These are phyloP conservation scores for Drosophila nasuta DNA, from an alignment of 1,140 invertebrate species.

Conservation along the genomic window DNA sequence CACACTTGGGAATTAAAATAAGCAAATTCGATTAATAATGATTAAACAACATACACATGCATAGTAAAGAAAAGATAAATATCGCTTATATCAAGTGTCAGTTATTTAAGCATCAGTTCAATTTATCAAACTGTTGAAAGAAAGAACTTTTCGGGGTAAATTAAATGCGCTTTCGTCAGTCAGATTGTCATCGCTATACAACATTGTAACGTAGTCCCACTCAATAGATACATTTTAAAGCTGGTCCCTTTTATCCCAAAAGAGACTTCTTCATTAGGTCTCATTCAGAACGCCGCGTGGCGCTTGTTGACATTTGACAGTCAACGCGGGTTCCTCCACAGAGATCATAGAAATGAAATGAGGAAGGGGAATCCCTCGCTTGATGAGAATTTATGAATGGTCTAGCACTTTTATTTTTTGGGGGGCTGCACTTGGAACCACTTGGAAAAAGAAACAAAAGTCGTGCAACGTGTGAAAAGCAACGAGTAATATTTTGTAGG, in stretches of 20 bases:
- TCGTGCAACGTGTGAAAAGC: conserved; percentile 73
- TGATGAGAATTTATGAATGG: conserved; percentile 77
- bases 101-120: conserved; percentile 17
- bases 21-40: neutral
- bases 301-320: conserved; percentile 79
- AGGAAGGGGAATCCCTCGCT: conserved; percentile 17
- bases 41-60: neutral
- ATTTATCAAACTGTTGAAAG: conserved; percentile 25
- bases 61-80: conserved; percentile 19
- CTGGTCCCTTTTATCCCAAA: conserved; percentile 60
- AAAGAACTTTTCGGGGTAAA: conserved; percentile 9
- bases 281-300: conserved; percentile 75
- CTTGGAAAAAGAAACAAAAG: neutral
- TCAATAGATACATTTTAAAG: conserved; percentile 23
- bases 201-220: neutral
- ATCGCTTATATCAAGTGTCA: conserved; percentile 5
- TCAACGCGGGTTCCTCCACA: conserved; percentile 36
- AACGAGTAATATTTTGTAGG: neutral
- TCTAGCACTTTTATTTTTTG: conserved; percentile 31
- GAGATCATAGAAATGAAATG: neutral
- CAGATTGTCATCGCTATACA: conserved; percentile 40
- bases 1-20: neutral
- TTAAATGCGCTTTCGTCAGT: conserved; percentile 30
- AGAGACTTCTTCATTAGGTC: conserved; percentile 67
- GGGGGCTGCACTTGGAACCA: conserved; percentile 22